Evolutionary conservation across 23 tunicate genomes (phyloP).

Genomic region (Trididemnum nubilum): DNA sequence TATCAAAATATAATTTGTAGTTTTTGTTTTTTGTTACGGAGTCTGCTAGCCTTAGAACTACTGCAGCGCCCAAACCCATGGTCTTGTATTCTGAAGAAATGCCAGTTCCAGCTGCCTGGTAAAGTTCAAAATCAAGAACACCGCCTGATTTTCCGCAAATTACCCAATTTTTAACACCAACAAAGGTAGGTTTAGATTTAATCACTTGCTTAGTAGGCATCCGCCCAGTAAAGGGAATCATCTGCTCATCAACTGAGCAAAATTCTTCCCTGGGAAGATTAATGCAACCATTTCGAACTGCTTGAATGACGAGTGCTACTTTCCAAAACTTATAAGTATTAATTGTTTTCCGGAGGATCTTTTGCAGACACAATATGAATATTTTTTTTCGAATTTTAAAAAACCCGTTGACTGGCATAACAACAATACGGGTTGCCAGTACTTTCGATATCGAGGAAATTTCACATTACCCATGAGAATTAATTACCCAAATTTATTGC

Average conservation of each 20-base stretch:
- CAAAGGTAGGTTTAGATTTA: background rate
- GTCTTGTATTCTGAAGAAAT: background rate
- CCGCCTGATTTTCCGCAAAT: background rate
- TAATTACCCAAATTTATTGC: too few species aligned
- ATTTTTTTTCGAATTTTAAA: too few species aligned
- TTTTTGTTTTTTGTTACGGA: background rate
- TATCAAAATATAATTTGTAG: slow-evolving; percentile 18
- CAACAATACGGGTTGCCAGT: too few species aligned
- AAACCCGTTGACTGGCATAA: too few species aligned
- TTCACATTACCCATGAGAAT: too few species aligned
- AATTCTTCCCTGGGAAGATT: background rate
- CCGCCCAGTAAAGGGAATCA: slow-evolving; percentile 4
- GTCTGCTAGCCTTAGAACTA: background rate
- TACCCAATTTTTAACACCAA: slow-evolving; percentile 4
- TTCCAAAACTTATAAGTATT: slow-evolving; percentile 3
- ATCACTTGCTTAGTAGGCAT: background rate
- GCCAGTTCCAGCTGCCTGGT: background rate
- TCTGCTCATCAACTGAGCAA: slow-evolving; percentile 12
- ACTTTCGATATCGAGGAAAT: too few species aligned
- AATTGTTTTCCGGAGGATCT: background rate
- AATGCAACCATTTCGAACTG: slow-evolving; percentile 3
- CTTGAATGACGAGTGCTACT: background rate
- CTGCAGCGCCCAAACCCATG: background rate
- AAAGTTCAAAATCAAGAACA: background rate
- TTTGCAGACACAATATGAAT: background rate